Evolutionary conservation across 2,113 vertebrate genomes (phyloP).

Genomic region (Miniopterus natalensis): DNA sequence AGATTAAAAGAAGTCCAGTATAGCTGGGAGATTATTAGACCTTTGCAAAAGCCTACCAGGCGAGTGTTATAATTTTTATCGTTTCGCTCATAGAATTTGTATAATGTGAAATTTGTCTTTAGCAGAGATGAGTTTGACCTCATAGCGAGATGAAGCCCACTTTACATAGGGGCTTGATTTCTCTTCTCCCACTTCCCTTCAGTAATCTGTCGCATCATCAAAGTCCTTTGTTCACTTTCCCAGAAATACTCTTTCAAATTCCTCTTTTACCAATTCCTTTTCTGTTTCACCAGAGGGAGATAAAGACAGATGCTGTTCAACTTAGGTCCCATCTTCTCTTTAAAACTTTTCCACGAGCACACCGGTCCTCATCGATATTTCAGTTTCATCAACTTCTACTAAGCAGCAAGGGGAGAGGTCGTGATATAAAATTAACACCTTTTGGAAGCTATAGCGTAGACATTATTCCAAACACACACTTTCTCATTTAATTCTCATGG

Average conservation of each 20-base stretch:
- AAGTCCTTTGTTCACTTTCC: neutral
- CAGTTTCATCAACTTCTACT: neutral
- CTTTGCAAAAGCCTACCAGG: neutral
- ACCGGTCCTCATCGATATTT: neutral
- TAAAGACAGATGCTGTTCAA: neutral
- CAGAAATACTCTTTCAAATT: neutral
- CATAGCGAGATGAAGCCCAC: neutral
- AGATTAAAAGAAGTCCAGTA: neutral
- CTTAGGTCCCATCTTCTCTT: neutral
- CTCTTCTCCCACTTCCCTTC: neutral
- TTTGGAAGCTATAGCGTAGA: neutral
- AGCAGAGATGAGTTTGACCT: neutral
- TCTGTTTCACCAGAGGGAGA: neutral
- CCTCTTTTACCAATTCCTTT: neutral
- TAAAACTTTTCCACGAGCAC: neutral
- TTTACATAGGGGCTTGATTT: neutral
- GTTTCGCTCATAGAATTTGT: neutral
- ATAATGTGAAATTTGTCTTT: neutral
- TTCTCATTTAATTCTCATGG: neutral
- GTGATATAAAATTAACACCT: neutral
- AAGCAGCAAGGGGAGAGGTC: neutral
- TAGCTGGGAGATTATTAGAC: neutral
- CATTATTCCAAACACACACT: neutral
- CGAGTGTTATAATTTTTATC: neutral
- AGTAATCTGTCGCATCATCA: neutral